Base-by-base conservation (phyloP, 2,113 vertebrate species). In the Amphiprion ocellaris region DNA sequence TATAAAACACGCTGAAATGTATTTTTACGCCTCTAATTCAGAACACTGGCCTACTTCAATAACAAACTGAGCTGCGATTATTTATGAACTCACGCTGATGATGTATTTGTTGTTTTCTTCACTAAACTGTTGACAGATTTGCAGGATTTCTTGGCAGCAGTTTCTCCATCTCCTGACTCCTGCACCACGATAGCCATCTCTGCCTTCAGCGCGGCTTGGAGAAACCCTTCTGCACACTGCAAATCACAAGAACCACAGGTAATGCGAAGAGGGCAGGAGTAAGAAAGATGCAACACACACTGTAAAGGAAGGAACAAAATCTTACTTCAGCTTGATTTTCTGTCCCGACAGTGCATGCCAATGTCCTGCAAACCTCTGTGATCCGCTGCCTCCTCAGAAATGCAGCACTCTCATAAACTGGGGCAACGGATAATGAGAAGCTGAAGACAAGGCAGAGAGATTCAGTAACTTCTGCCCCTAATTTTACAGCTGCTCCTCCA, bases 181-280 rank as follows among this genome's bases (percentile, higher is more conserved):
- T 77, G 79, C 23, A 79, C 64, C 62, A 77, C 83, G 1, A 44
- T 7, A 17, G 63, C 65, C 0, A 82, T 72, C 68, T 97, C 96
- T 3, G 94, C 90, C 92, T 93, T 95, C 24, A 99, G 87, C 0
- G 92, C 96, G n/a, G 93, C 87, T 84, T 92, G 95, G 74, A 99
- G 93, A 55, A 96, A 97, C 12, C 94, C 95, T 83, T 97, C 92
- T 16, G 97, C 93, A 64, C 95, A 96, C 97, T 99, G 87, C 37
- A 54, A 91, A 84, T 87, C 47, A 76, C 14, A 69, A 30, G 26
- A 14, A 69, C 8, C 1, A 9, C 33, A 56, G 17, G 24, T 23
- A 17, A 12, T 44, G 5, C 21, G 8, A 62, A 37, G 10, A 21
- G 12, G 4, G 7, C 1, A 3, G 16, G 8, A 62, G 23, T 23